Evolutionary conservation across 1,140 invertebrate genomes (phyloP).

Genomic region (Pseudomyrmex sp.): DNA sequence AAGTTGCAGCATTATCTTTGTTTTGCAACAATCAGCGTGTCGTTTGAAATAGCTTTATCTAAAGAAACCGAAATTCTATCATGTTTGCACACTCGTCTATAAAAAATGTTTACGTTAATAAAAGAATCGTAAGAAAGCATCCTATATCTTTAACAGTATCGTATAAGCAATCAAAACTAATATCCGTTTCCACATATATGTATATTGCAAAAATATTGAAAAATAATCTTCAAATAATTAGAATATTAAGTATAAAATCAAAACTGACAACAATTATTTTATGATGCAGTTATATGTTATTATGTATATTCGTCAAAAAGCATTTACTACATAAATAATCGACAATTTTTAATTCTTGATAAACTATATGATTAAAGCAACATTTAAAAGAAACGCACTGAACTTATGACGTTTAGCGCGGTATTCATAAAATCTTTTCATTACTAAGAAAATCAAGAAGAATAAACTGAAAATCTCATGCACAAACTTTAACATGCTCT

Average conservation of each 20-base stretch:
- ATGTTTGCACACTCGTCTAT: conserved; percentile 44
- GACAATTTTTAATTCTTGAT: conserved; percentile 46
- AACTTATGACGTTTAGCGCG: conserved; percentile 51
- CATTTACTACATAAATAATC: conserved; percentile 40
- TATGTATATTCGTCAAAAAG: conserved; percentile 31
- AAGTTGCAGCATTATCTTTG: conserved; percentile 82
- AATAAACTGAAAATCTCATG: conserved; percentile 81
- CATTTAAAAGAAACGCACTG: conserved; percentile 58
- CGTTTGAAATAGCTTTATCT: conserved; percentile 35
- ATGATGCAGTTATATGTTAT: conserved; percentile 32
- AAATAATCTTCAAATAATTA: conserved; percentile 47
- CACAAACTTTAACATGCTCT: conserved; percentile 86
- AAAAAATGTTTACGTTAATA: conserved; percentile 27
- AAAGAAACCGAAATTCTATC: conserved; percentile 42
- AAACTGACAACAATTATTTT: conserved; percentile 35
- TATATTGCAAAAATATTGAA: conserved; percentile 37
- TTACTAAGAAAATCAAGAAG: conserved; percentile 56
- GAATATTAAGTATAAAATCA: conserved; percentile 49
- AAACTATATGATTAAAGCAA: conserved; percentile 62
- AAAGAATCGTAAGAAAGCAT: conserved; percentile 48
- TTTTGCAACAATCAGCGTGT: conserved; percentile 46
- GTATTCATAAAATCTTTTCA: conserved; percentile 24
- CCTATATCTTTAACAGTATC: conserved; percentile 43
- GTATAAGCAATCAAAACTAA: conserved; percentile 44
- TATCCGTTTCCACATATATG: conserved; percentile 10